These are phyloP conservation scores for Zoanthus sociatus DNA, from an alignment of 92 coral and sea anemone species.

Conservation along the genomic window DNA sequence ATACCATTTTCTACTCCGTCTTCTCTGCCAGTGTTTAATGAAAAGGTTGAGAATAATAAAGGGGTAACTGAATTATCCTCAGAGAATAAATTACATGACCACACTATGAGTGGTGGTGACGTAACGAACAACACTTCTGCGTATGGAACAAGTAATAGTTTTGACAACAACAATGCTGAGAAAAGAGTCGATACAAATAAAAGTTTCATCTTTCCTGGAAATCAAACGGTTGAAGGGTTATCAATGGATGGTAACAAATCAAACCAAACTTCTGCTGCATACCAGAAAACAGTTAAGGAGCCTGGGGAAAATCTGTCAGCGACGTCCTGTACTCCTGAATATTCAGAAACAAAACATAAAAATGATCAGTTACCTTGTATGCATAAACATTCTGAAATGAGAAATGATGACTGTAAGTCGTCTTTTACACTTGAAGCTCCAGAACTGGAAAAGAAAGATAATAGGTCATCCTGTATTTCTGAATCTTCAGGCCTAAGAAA, in stretches of 20 bases:
- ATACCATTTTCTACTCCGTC: background rate
- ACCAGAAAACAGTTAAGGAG: background rate
- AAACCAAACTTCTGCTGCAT: background rate
- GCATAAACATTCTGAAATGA: background rate
- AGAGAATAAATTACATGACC: background rate
- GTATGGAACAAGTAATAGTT: background rate
- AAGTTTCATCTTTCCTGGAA: background rate
- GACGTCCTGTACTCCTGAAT: background rate
- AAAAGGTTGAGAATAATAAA: slow-evolving; percentile 11
- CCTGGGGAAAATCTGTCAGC: background rate
- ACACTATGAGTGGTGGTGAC: background rate
- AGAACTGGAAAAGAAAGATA: background rate
- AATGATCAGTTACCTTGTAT: background rate
- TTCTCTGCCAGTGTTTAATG: background rate
- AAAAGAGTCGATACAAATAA: background rate
- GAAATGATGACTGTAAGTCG: background rate
- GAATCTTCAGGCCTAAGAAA: background rate
- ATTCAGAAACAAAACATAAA: background rate
- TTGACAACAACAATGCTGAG: background rate
- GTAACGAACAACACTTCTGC: background rate
- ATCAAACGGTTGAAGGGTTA: background rate
- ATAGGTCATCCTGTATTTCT: background rate
- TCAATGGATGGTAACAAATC: background rate
- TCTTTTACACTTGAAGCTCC: background rate
- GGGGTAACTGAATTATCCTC: background rate